These are phyloP conservation scores for Nycticebus coucang DNA, from an alignment of 2,113 vertebrate species.

Conservation along the genomic window DNA sequence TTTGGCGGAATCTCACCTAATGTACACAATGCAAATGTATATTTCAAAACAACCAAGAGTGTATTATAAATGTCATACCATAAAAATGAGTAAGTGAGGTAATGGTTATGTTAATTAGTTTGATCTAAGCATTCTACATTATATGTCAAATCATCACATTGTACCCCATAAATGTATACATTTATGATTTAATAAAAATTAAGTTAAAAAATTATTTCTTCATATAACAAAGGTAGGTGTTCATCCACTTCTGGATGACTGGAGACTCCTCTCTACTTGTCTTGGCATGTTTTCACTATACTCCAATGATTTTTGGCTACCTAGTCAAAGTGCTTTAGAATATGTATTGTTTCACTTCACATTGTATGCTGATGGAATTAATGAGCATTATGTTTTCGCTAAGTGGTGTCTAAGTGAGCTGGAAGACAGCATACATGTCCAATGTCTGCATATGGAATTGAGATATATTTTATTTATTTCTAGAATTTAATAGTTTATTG, in stretches of 20 bases:
- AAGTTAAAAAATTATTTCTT: neutral
- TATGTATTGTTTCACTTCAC: neutral
- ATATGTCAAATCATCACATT: too few species aligned
- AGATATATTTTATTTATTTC: neutral
- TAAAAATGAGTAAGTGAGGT: too few species aligned
- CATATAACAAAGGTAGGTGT: neutral
- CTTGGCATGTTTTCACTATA: neutral
- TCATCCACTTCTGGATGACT: neutral
- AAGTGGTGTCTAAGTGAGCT: neutral
- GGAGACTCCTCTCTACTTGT: neutral
- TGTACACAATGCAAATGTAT: too few species aligned
- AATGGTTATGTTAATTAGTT: too few species aligned
- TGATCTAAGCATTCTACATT: too few species aligned
- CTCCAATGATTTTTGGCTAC: neutral
- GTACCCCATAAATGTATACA: too few species aligned
- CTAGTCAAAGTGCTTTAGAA: neutral
- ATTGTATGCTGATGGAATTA: neutral
- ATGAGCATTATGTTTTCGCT: neutral
- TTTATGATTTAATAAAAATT: too few species aligned
- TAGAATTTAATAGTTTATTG: neutral
- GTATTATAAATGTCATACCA: too few species aligned
- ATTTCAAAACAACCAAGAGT: too few species aligned
- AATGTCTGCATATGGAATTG: neutral
- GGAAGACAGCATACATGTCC: neutral
- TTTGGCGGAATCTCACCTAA: too few species aligned